phyloP scores from a whole-genome alignment of 1,140 invertebrate species.

The Aphaenogaster rudis region DNA sequence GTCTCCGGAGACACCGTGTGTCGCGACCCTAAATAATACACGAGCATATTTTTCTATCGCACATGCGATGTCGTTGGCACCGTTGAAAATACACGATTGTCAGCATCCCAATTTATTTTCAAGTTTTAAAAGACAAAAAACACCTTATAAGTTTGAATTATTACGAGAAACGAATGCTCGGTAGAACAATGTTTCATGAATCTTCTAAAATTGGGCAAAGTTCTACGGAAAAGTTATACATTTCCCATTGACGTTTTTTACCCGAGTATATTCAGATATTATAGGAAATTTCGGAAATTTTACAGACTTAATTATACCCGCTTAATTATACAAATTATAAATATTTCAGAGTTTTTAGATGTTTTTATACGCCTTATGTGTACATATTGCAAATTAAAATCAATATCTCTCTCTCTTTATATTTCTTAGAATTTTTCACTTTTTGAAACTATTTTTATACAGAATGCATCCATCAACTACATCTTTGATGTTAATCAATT shows the following conservation, averaged over 20 bases:
- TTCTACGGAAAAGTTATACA: not conserved
- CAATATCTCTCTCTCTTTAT: not conserved
- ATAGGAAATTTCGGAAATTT: not conserved
- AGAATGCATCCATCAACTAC: not conserved
- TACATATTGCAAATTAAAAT: not conserved
- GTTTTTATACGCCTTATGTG: not conserved
- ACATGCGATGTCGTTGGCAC: conserved; percentile 67
- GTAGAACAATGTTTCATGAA: not conserved
- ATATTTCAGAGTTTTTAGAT: not conserved
- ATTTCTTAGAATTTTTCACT: not conserved
- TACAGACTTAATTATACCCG: too few relatives aligned
- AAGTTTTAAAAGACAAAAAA: conserved; percentile 33
- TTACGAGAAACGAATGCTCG: not conserved
- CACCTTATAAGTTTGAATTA: conserved; percentile 33
- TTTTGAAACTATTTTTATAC: not conserved
- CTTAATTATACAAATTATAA: not conserved
- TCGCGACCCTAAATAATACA: conserved; percentile 83
- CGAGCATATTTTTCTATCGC: conserved; percentile 82
- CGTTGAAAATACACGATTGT: conserved; percentile 73
- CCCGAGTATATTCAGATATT: not conserved
- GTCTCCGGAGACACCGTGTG: conserved; percentile 80
- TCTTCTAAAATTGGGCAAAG: not conserved
- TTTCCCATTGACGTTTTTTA: not conserved
- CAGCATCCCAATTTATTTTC: conserved; percentile 71
- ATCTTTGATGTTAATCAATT: not conserved